These are phyloP conservation scores for Dissostichus mawsoni DNA, from an alignment of 2,113 vertebrate genomes.

Conservation along the genomic window DNA sequence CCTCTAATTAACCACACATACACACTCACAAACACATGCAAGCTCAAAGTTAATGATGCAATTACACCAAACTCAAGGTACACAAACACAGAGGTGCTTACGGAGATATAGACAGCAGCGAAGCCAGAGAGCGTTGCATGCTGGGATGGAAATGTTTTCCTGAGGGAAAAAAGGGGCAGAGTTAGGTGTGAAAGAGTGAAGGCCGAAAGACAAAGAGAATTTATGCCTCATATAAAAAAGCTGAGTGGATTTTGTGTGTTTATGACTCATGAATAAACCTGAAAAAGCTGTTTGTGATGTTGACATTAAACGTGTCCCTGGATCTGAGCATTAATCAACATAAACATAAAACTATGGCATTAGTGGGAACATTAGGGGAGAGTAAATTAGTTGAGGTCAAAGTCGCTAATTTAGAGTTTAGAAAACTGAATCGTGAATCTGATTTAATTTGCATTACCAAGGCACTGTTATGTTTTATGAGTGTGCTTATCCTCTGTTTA, in stretches of 20 bases:
- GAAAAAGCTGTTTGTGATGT: constrained; percentile 1
- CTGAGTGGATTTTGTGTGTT: not conserved
- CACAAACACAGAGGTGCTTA: constrained; percentile 82
- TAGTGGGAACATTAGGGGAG: constrained; percentile 30
- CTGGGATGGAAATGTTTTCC: constrained; percentile 98
- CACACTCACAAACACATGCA: constrained; percentile 17
- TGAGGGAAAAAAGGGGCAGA: constrained; percentile 72
- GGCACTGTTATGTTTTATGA: too few relatives aligned
- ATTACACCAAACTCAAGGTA: not conserved
- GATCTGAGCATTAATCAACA: constrained; percentile 38
- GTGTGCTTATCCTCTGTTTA: constrained; percentile 2
- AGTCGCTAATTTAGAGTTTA: constrained; percentile 24
- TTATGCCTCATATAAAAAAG: constrained; percentile 8
- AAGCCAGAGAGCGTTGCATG: constrained; percentile 97
- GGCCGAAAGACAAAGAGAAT: constrained; percentile 23
- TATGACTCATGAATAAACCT: constrained; percentile 31
- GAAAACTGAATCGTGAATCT: constrained; percentile 13
- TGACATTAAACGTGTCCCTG: constrained; percentile 40
- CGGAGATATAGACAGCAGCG: constrained; percentile 96
- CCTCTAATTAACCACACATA: not conserved
- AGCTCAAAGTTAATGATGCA: not conserved
- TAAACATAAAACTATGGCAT: constrained; percentile 18
- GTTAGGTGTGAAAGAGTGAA: constrained; percentile 30
- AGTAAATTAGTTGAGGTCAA: constrained; percentile 27
- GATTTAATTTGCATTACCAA: constrained; percentile 12